Evolutionary conservation across 2,797 vertebrate species (phyloP).

Genomic region (Gallinago nigripennis): DNA sequence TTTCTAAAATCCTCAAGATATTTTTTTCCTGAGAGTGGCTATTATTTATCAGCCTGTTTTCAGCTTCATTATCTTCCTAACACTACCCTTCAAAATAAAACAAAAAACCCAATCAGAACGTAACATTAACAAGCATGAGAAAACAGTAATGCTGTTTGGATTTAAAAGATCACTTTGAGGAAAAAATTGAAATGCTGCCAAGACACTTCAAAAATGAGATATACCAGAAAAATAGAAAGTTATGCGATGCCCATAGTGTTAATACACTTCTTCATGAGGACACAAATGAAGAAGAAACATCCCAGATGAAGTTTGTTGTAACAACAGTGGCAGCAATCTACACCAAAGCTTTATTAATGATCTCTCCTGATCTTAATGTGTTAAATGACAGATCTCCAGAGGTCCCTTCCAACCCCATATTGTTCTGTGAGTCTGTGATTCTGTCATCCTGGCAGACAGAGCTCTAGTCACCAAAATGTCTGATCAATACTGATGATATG

Average conservation of each 20-base stretch:
- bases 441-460: background rate
- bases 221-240: background rate
- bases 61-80: background rate
- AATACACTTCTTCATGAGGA: background rate
- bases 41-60: background rate
- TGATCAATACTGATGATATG: background rate
- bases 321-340: background rate
- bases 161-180: background rate
- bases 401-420: no score
- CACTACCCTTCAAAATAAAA: background rate
- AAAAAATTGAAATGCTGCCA: slow-evolving; percentile 3
- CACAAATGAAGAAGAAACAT: background rate
- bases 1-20: background rate
- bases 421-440: background rate
- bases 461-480: background rate
- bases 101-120: background rate
- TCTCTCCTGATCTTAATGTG: background rate
- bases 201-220: background rate
- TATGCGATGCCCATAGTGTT: background rate
- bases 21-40: background rate
- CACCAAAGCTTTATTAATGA: background rate
- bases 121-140: background rate
- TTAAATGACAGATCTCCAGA: background rate
- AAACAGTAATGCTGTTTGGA: background rate
- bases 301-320: background rate